Conservation (phyloP, 2,888 invertebrate genomes). For the Craniophora ligustri region DNA sequence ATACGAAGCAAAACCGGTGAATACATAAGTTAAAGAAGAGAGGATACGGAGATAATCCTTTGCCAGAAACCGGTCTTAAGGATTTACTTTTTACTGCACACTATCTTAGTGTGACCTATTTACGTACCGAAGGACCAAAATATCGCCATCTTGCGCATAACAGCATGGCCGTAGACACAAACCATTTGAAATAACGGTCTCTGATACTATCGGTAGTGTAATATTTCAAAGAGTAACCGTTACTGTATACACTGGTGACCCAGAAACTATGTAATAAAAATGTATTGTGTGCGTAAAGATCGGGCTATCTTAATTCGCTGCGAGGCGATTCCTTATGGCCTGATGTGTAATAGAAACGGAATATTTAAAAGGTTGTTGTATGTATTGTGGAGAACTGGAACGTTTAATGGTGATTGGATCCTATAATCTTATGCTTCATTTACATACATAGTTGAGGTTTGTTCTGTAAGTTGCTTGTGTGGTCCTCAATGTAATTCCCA, state of each 20-base stretch:
- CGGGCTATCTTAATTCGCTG: conserved; percentile 31
- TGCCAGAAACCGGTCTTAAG: no score
- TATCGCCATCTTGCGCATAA: conserved; percentile 16
- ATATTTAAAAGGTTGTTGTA: conserved; percentile 9
- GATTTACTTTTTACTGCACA: no score
- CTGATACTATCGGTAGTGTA: conserved; percentile 30
- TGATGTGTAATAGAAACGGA: conserved; percentile 2
- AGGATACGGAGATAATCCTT: not conserved
- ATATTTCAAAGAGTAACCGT: conserved; percentile 26
- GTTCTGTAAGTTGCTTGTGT: no score
- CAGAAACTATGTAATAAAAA: conserved; percentile 39
- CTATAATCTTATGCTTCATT: no score
- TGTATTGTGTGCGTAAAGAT: conserved; percentile 29
- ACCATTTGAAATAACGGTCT: conserved; percentile 41
- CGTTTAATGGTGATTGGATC: no score
- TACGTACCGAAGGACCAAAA: conserved; percentile 6
- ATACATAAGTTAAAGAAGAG: no score
- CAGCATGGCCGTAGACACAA: conserved; percentile 25
- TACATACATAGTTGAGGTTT: no score
- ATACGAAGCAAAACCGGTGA: no score
- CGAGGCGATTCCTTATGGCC: not conserved
- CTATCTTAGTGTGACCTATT: not conserved
- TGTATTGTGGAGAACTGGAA: not conserved
- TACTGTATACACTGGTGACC: conserved; percentile 26
- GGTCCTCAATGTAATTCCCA: no score